Evolutionary conservation across 1,140 invertebrate species (phyloP).

Genomic region (Drosophila parvula): DNA sequence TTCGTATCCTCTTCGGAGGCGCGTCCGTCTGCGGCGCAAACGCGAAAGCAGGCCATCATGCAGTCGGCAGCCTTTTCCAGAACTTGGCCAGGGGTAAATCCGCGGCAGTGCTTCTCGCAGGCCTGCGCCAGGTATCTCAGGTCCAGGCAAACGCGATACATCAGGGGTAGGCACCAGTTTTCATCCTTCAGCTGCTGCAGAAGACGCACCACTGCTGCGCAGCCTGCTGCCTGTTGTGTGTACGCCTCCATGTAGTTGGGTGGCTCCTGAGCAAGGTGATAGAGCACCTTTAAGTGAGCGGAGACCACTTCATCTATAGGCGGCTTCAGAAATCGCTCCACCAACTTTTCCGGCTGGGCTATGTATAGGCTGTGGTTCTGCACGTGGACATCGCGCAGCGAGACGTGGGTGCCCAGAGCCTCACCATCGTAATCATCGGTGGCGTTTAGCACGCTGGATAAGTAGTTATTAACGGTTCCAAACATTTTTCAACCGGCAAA

Average conservation of each 20-base stretch:
- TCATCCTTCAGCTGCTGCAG: constrained; percentile 96
- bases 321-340: constrained; percentile 88
- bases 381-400: constrained; percentile 91
- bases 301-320: constrained; percentile 93
- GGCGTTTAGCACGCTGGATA: constrained; percentile 62
- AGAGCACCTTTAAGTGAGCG: constrained; percentile 88
- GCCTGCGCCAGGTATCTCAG: constrained; percentile 92
- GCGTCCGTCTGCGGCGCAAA: constrained; percentile 97
- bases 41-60: constrained; percentile 96
- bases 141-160: constrained; percentile 95
- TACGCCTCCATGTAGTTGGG: constrained; percentile 91
- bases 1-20: constrained; percentile 95
- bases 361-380: constrained; percentile 88
- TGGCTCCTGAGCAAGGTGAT: constrained; percentile 80
- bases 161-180: constrained; percentile 97
- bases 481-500: constrained; percentile 17
- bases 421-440: constrained; percentile 74
- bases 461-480: constrained; percentile 75
- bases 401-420: constrained; percentile 87
- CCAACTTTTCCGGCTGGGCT: constrained; percentile 88
- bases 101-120: constrained; percentile 87
- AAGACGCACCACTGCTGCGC: constrained; percentile 92
- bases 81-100: constrained; percentile 88
- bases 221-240: constrained; percentile 90
- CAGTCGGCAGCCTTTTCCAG: constrained; percentile 97